Conservation (phyloP, 2,888 invertebrate genomes). For the Achlya flavicornis region DNA sequence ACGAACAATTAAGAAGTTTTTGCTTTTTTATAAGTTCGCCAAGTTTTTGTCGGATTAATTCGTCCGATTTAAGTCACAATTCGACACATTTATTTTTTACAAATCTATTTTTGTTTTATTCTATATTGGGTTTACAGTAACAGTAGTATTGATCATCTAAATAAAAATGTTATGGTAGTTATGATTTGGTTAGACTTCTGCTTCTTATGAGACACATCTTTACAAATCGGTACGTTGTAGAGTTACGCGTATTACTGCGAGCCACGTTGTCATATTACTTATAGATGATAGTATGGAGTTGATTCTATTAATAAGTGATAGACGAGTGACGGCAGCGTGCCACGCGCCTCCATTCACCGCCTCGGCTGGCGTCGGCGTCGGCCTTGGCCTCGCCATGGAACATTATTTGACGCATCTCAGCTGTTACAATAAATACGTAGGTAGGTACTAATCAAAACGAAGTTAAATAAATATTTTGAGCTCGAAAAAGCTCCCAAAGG, state of each 20-base stretch:
- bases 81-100: neutral
- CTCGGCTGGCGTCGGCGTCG: conserved; percentile 48
- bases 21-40: neutral
- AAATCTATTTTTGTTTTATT: neutral
- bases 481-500: neutral
- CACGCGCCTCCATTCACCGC: conserved; percentile 75
- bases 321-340: conserved; percentile 47
- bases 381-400: conserved; percentile 69
- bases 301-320: conserved; percentile 69
- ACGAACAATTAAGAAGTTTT: neutral
- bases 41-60: neutral
- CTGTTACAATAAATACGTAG: conserved; percentile 23
- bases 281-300: conserved; percentile 44
- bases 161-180: too few relatives aligned
- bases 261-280: conserved; percentile 23
- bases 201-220: too few relatives aligned
- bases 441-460: neutral
- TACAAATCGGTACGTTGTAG: neutral
- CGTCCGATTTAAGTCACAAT: neutral
- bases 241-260: conserved; percentile 12
- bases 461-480: neutral
- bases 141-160: too few relatives aligned
- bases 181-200: too few relatives aligned
- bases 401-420: conserved; percentile 62
- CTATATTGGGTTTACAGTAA: neutral